phyloP scores from a whole-genome alignment of 2,113 vertebrate species.

The Balaeniceps rex region DNA sequence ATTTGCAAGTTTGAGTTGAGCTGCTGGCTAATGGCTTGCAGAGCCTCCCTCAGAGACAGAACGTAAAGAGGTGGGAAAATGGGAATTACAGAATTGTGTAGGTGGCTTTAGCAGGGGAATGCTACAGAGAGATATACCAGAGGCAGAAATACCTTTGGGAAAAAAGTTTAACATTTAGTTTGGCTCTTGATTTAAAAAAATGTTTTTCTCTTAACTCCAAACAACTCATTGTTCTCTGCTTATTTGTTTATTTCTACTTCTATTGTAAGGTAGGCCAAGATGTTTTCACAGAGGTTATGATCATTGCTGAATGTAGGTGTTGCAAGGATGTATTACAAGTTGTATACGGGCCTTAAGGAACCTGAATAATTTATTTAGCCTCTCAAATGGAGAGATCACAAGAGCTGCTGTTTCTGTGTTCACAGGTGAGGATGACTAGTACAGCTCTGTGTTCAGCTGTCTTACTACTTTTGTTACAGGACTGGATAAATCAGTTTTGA shows the following conservation, averaged over 20 bases:
- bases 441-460: not conserved
- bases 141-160: not conserved
- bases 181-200: not conserved
- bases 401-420: not conserved
- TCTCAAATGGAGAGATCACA: not conserved
- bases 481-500: not conserved
- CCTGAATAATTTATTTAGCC: not conserved
- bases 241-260: not conserved
- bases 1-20: not conserved
- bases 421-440: not conserved
- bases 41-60: not conserved
- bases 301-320: not conserved
- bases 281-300: not conserved
- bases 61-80: not conserved
- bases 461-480: not conserved
- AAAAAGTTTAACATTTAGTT: not conserved
- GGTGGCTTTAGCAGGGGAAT: not conserved
- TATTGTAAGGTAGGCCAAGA: not conserved
- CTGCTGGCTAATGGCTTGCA: conserved; percentile 3
- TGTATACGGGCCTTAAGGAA: not conserved
- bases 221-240: not conserved
- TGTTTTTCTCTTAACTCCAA: not conserved
- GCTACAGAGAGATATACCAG: not conserved
- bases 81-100: not conserved
- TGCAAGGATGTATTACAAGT: not conserved